These are phyloP conservation scores for Podarcis lilfordi DNA, from an alignment of 2,797 vertebrate genomes.

Conservation along the genomic window DNA sequence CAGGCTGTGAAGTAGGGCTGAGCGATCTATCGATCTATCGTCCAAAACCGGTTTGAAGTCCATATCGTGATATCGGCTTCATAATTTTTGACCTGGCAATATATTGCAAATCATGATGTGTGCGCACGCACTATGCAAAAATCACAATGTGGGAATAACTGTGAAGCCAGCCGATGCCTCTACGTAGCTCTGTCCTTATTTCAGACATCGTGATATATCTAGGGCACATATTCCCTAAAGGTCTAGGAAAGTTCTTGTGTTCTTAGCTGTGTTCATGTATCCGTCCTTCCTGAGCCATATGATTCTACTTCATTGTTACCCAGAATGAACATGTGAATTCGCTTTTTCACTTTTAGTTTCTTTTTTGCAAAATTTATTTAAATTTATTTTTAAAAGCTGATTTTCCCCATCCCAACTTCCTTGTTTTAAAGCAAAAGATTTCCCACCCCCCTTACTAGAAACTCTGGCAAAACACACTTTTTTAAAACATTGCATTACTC, in stretches of 20 bases:
- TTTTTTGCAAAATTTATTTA: constrained; percentile 52
- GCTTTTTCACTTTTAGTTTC: constrained; percentile 55
- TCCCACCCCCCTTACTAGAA: constrained; percentile 4
- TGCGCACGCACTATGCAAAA: too few relatives aligned
- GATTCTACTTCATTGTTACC: constrained; percentile 57
- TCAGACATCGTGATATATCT: not conserved
- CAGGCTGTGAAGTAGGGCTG: not conserved
- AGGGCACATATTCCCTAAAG: constrained; percentile 48
- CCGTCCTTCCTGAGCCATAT: constrained; percentile 48
- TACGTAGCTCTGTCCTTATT: too few relatives aligned
- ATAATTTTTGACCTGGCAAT: too few relatives aligned
- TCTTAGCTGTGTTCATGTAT: constrained; percentile 38
- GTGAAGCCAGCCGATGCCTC: too few relatives aligned
- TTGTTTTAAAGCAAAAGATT: constrained; percentile 42
- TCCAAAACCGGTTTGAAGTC: too few relatives aligned
- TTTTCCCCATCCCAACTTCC: not conserved
- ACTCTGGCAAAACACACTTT: constrained; percentile 51
- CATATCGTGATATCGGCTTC: too few relatives aligned
- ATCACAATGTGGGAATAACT: too few relatives aligned
- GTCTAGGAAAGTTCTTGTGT: constrained; percentile 62
- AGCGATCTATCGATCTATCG: too few relatives aligned
- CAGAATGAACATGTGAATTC: constrained; percentile 59
- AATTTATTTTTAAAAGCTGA: not conserved
- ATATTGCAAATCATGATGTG: too few relatives aligned
- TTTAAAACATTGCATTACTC: constrained; percentile 43